Evolutionary conservation across 2,888 invertebrate species (phyloP), one percentile per base, ranked within the genome.

Genomic region (Drosophila rellima): DNA sequence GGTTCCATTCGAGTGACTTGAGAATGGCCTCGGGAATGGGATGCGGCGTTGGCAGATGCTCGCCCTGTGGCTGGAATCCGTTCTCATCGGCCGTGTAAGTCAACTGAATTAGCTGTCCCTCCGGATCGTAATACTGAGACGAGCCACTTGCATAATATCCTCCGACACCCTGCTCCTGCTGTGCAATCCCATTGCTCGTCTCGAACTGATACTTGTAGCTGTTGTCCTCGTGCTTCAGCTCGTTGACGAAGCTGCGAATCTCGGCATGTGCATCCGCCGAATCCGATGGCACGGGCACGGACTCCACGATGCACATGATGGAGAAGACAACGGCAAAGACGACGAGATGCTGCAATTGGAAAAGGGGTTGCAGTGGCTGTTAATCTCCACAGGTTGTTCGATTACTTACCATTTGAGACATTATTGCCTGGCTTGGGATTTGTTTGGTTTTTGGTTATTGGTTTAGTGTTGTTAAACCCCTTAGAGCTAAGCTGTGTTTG

Each of bases 141-240:
- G 91, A 89, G 39, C 95, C 95, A 63, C 93, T 91, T 17, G 93
- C 94, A 20, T 89, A 80, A 83, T 94, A 93, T 88, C 93, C 93
- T 71, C 95, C 90, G 7, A 80, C 91, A 70, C 95, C 95, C 44
- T 82, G 78, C 85, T 94, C 94, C 81, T 94, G 93, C 15, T 91
- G 94, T 0, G 85, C 48, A 86, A 95, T 95, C 11, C 95, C 95
- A 82, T 95, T 95, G 47, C 92, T 92, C 72, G 95, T 95, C 80
- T 94, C 92, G 83, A 90, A 95, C 2, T 56, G 48, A 87, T 91
- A 94, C 0, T 88, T 63, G 92, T 90, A 95, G 47, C 88, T 76
- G n/a, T 92, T 81, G 62, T 94, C 94, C 5, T 71, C 79, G 61
- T 69, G 67, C 63, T 85, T 83, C 35, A 81, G 67, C 48, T 90